These are phyloP conservation scores for Gouania willdenowi DNA, from an alignment of 2,797 vertebrate species.

Conservation along the genomic window DNA sequence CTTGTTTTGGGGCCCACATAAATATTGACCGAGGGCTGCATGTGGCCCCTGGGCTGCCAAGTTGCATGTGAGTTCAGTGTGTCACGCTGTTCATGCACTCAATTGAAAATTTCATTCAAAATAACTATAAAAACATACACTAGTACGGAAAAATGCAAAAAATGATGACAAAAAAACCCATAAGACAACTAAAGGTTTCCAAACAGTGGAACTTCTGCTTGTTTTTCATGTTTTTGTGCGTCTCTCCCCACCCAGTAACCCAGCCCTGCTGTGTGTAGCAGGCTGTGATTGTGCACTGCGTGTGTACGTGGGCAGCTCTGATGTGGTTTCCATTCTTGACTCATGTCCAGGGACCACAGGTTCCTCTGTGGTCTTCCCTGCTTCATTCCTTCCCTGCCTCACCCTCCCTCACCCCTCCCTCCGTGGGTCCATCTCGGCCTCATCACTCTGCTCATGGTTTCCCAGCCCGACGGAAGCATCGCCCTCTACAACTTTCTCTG, in stretches of 20 bases:
- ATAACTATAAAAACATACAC: no score
- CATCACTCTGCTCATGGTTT: background rate
- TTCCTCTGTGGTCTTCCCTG: slow-evolving; percentile 63
- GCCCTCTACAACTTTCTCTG: slow-evolving; percentile 12
- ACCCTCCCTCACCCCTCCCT: slow-evolving; percentile 23
- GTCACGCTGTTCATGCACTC: no score
- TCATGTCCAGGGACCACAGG: slow-evolving; percentile 71
- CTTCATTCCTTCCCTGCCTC: slow-evolving; percentile 37
- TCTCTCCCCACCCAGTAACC: slow-evolving; percentile 34
- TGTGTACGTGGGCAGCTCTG: slow-evolving; percentile 31
- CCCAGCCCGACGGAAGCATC: no score
- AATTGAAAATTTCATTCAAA: no score
- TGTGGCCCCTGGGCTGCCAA: no score
- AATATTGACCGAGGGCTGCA: no score
- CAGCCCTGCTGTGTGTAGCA: slow-evolving; percentile 31
- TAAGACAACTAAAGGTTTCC: no score
- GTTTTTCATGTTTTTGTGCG: slow-evolving; percentile 9
- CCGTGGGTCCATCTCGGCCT: no score
- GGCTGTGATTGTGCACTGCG: slow-evolving; percentile 27
- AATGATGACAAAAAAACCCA: background rate
- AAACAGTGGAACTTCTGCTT: background rate
- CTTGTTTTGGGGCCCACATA: no score
- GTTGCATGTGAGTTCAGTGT: no score
- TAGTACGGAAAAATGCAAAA: no score
- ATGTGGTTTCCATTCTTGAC: slow-evolving; percentile 81